Evolutionary conservation across 2,113 vertebrate genomes (phyloP).

Genomic region (Cryptoleucopteryx plumbea): DNA sequence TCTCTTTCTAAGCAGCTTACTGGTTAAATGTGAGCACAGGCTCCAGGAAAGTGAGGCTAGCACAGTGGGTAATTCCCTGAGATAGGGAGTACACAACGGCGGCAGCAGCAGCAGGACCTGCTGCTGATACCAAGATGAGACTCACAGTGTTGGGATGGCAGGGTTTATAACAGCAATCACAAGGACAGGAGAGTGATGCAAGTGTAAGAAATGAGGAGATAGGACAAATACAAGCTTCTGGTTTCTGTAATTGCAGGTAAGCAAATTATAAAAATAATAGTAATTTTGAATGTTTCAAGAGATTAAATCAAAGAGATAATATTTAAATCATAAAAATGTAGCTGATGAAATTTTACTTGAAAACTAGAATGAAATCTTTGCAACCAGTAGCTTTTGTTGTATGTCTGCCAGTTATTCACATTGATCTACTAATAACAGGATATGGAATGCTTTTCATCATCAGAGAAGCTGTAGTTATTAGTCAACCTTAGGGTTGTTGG

Average conservation of each 20-base stretch:
- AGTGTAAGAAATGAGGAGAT: not conserved
- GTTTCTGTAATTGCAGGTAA: not conserved
- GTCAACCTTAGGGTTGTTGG: not conserved
- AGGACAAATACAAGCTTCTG: not conserved
- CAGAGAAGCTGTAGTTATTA: conserved; percentile 10
- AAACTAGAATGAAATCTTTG: not conserved
- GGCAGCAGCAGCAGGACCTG: not conserved
- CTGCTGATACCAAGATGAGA: not conserved
- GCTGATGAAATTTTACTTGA: not conserved
- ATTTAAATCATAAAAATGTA: not conserved
- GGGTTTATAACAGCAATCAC: not conserved
- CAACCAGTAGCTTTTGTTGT: not conserved
- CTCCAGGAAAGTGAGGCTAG: not conserved
- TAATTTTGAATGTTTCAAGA: not conserved
- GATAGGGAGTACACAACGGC: rapidly evolving
- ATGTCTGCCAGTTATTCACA: not conserved
- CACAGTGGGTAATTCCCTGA: rapidly evolving
- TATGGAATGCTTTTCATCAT: not conserved
- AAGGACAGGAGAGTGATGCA: not conserved
- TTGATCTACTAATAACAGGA: conserved; percentile 10
- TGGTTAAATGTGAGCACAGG: not conserved
- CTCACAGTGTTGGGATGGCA: not conserved
- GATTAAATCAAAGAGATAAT: not conserved
- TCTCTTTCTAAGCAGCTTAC: not conserved
- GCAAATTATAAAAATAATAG: not conserved